These are phyloP conservation scores for Leptatherina wallacei DNA, from an alignment of 2,797 vertebrate genomes.

Conservation along the genomic window DNA sequence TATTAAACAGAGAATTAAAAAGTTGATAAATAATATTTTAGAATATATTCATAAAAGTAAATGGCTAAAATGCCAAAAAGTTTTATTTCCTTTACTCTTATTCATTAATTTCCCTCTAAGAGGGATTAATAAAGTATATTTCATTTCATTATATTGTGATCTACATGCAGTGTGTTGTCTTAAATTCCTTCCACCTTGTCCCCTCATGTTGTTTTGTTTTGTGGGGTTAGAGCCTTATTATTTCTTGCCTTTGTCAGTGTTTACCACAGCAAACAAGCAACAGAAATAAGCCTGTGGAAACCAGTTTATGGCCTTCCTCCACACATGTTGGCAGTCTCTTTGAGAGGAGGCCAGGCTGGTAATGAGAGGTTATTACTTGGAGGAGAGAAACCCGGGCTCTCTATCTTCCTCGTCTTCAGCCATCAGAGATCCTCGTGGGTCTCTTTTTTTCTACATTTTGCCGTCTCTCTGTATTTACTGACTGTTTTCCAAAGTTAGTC, in stretches of 20 bases:
- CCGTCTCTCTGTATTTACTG: conserved; percentile 4
- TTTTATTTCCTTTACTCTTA: neutral
- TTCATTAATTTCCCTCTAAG: no score
- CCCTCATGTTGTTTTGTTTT: conserved; percentile 44
- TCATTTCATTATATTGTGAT: neutral
- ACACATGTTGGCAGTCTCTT: conserved; percentile 74
- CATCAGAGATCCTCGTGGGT: conserved; percentile 40
- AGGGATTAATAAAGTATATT: no score
- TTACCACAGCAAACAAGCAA: conserved; percentile 69
- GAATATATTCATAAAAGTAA: neutral
- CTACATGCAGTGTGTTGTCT: neutral
- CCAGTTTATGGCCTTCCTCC: conserved; percentile 59
- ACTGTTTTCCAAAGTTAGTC: conserved; percentile 36
- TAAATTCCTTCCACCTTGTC: conserved; percentile 1
- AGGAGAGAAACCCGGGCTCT: conserved; percentile 53
- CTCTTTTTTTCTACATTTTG: neutral
- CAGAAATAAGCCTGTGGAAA: conserved; percentile 68
- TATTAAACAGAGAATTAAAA: neutral
- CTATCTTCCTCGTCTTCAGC: conserved; percentile 34
- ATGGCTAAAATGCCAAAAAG: no score
- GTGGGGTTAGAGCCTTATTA: conserved; percentile 25
- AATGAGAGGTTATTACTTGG: conserved; percentile 75
- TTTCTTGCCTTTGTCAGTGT: conserved; percentile 48
- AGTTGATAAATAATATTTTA: no score
- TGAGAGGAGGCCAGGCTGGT: conserved; percentile 66